These are phyloP conservation scores for Synergus itoensis DNA, from an alignment of 2,888 invertebrate genomes.

Conservation along the genomic window DNA sequence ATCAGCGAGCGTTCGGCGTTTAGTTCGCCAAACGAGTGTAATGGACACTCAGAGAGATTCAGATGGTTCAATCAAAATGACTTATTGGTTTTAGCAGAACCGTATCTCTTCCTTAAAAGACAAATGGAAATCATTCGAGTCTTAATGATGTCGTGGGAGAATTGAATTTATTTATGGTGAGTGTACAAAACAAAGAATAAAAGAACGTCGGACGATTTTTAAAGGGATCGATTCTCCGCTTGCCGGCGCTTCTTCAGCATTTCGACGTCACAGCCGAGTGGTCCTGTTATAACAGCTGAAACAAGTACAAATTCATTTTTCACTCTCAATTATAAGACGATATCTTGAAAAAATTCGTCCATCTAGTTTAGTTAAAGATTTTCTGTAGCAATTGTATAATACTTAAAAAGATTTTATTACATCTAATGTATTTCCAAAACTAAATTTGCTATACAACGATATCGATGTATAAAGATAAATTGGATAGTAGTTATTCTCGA, in stretches of 20 bases:
- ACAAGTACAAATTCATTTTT: conserved; percentile 42
- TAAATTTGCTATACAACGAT: background rate
- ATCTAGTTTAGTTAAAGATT: background rate
- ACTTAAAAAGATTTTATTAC: background rate
- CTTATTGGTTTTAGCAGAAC: conserved; percentile 88
- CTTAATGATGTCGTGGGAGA: conserved; percentile 11
- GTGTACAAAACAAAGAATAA: conserved; percentile 40
- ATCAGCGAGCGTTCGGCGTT: conserved; percentile 77
- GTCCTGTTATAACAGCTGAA: conserved; percentile 91
- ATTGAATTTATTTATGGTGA: conserved; percentile 30
- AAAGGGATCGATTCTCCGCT: conserved; percentile 53
- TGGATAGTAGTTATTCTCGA: background rate
- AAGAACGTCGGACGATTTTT: conserved; percentile 50
- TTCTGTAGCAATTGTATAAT: background rate
- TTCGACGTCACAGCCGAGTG: conserved; percentile 75
- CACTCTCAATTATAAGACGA: conserved; percentile 13
- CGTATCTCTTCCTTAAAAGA: background rate
- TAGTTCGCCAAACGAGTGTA: conserved; percentile 88
- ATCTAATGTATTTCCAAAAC: background rate
- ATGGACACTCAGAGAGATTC: conserved; percentile 90
- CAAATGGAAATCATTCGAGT: background rate
- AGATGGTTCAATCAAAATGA: conserved; percentile 90
- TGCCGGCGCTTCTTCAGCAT: conserved; percentile 30
- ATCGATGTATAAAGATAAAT: too few species aligned
- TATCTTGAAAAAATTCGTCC: conserved; percentile 25